phyloP scores from a whole-genome alignment of 2,113 vertebrate species.

The cattle (Bos taurus) region ARS-UCD2.0 NC_037351.1:1734501-1735000 shows the following conservation, averaged over 20 bases:
- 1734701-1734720: not conserved
- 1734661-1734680: too few species aligned
- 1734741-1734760: not conserved
- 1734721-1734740: too few species aligned
- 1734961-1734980: not conserved
- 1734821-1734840: too few species aligned
- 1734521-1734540: not conserved
- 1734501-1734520: not conserved
- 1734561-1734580: accelerated
- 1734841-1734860: not conserved
- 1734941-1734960: not conserved
- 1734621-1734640: not conserved
- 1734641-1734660: not conserved
- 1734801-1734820: not conserved
- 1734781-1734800: not conserved
- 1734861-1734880: not conserved
- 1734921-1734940: not conserved
- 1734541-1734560: too few species aligned
- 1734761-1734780: too few species aligned
- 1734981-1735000: too few species aligned
- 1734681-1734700: not conserved
- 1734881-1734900: not conserved
- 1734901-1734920: not conserved
- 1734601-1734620: too few species aligned
- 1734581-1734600: accelerated